Evolutionary conservation across 2,113 vertebrate species (phyloP).

Genomic region (Coreoperca whiteheadi): DNA sequence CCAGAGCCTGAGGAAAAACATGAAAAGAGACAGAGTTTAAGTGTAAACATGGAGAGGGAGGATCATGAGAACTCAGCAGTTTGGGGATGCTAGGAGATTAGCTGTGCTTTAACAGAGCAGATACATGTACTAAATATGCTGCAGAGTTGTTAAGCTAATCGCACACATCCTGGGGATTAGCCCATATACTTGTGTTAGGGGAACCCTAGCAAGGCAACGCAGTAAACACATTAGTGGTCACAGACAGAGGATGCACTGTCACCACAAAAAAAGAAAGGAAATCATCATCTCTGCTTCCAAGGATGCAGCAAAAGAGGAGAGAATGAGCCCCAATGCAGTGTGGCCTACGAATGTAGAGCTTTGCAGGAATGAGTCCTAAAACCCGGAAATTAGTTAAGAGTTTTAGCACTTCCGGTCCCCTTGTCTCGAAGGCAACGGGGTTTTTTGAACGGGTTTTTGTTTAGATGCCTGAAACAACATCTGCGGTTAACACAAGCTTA

Average conservation of each 20-base stretch:
- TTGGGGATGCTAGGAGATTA: slow-evolving; percentile 75
- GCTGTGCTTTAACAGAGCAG: slow-evolving; percentile 73
- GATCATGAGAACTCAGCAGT: slow-evolving; percentile 68
- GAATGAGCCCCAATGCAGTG: slow-evolving; percentile 19
- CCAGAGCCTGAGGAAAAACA: slow-evolving; percentile 56
- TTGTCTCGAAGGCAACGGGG: too few species aligned
- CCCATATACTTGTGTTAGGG: slow-evolving; percentile 55
- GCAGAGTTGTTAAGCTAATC: slow-evolving; percentile 73
- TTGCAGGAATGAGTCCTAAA: too few species aligned
- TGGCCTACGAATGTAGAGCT: slow-evolving; percentile 24
- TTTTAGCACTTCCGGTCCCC: too few species aligned
- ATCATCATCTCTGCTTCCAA: slow-evolving; percentile 19
- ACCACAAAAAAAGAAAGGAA: slow-evolving; percentile 17
- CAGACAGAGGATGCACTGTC: slow-evolving; percentile 39
- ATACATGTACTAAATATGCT: slow-evolving; percentile 73
- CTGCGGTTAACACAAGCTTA: too few species aligned
- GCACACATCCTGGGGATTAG: slow-evolving; percentile 77
- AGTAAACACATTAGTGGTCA: slow-evolving; percentile 52
- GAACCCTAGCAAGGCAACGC: slow-evolving; percentile 44
- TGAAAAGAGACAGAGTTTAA: slow-evolving; percentile 52
- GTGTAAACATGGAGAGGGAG: slow-evolving; percentile 67
- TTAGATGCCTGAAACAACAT: too few species aligned
- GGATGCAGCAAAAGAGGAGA: slow-evolving; percentile 16
- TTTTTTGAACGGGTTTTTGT: too few species aligned
- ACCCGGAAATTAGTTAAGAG: too few species aligned